These are phyloP conservation scores for Hapalemur alaotrensis DNA, from an alignment of 2,797 vertebrate genomes.

Conservation along the genomic window DNA sequence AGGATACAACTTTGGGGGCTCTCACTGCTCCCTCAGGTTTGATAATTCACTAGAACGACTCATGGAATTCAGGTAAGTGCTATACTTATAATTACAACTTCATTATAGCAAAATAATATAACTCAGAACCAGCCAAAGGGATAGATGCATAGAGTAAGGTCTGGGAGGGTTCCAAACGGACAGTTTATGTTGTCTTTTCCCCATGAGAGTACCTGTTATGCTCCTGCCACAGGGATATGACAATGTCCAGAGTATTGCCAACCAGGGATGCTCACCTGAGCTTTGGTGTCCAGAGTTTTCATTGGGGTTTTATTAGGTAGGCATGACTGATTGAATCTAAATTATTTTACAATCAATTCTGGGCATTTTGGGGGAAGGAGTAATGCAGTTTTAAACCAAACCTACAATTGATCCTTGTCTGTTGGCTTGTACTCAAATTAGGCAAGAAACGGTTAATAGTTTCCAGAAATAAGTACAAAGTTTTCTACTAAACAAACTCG, in stretches of 20 bases:
- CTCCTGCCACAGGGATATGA: background rate
- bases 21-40: background rate
- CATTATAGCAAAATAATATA: background rate
- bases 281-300: background rate
- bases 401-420: background rate
- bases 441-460: background rate
- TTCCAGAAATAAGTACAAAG: conserved; percentile 25
- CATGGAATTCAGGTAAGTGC: background rate
- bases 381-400: background rate
- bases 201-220: background rate
- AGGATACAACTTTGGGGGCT: background rate
- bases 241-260: background rate
- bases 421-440: background rate
- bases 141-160: background rate
- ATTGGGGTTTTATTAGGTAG: background rate
- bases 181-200: background rate
- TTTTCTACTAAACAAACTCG: background rate
- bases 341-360: background rate
- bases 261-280: background rate
- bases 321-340: background rate
- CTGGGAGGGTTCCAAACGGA: background rate
- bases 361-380: background rate
- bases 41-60: background rate
- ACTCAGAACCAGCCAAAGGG: background rate
- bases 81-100: background rate